Evolutionary conservation across 2,797 vertebrate species (phyloP).

Genomic region (Myiothlypis chrysogaster): DNA sequence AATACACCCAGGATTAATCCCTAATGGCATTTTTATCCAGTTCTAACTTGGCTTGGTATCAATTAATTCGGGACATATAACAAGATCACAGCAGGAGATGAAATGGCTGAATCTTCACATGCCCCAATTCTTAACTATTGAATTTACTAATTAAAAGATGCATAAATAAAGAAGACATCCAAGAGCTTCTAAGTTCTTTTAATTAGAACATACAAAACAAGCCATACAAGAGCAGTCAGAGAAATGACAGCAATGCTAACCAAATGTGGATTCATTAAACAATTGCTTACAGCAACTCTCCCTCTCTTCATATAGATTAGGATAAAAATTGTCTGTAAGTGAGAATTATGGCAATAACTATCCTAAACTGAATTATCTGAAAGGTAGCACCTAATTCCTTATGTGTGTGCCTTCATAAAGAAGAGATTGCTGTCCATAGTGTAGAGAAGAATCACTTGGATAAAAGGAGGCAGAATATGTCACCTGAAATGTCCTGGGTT

Average conservation of each 20-base stretch:
- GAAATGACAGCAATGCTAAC: not conserved
- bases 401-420: not conserved
- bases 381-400: not conserved
- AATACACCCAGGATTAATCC: constrained; percentile 25
- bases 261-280: not conserved
- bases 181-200: constrained; percentile 17
- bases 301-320: not conserved
- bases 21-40: not conserved
- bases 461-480: not conserved
- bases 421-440: not conserved
- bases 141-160: constrained; percentile 46
- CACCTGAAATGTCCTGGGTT: not conserved
- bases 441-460: not conserved
- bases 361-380: not conserved
- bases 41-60: not conserved
- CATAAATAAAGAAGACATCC: constrained; percentile 39
- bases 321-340: not conserved
- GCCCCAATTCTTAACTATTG: constrained; percentile 36
- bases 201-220: constrained; percentile 28
- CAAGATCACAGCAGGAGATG: constrained; percentile 47
- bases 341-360: not conserved
- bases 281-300: not conserved
- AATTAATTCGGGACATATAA: constrained; percentile 27
- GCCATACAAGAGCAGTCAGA: not conserved
- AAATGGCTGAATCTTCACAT: constrained; percentile 6